phyloP scores from a whole-genome alignment of 1,140 invertebrate genomes.

The Procambarus virginalis region DNA sequence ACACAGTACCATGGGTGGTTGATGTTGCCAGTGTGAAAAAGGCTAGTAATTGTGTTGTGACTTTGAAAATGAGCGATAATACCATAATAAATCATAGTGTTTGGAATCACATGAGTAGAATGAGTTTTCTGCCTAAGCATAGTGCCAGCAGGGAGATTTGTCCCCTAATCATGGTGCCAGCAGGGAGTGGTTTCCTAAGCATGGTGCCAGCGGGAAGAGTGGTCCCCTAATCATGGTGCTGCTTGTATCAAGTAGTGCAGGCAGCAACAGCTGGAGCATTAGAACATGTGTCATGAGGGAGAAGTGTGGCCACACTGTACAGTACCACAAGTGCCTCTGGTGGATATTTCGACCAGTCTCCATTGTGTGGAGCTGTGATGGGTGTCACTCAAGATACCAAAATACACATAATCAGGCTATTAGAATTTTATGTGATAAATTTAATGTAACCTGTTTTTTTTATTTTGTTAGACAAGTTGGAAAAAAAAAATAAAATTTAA shows the following conservation, averaged over 20 bases:
- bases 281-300: not conserved
- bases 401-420: not conserved
- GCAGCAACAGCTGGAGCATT: not conserved
- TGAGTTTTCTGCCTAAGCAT: not conserved
- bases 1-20: too few relatives aligned
- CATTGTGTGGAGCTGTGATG: not conserved
- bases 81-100: too few relatives aligned
- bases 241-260: not conserved
- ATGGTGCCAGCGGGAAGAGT: not conserved
- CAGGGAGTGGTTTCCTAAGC: not conserved
- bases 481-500: not conserved
- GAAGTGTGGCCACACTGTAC: not conserved
- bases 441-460: not conserved
- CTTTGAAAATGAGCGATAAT: too few relatives aligned
- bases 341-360: not conserved
- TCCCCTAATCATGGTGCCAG: not conserved
- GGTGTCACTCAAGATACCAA: not conserved
- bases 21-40: too few relatives aligned
- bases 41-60: too few relatives aligned
- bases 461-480: not conserved
- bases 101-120: not conserved
- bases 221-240: not conserved
- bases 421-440: not conserved
- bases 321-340: not conserved
- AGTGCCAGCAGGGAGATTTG: not conserved